Conservation (phyloP, 2,113 vertebrate species). For the Oreochromis niloticus region DNA sequence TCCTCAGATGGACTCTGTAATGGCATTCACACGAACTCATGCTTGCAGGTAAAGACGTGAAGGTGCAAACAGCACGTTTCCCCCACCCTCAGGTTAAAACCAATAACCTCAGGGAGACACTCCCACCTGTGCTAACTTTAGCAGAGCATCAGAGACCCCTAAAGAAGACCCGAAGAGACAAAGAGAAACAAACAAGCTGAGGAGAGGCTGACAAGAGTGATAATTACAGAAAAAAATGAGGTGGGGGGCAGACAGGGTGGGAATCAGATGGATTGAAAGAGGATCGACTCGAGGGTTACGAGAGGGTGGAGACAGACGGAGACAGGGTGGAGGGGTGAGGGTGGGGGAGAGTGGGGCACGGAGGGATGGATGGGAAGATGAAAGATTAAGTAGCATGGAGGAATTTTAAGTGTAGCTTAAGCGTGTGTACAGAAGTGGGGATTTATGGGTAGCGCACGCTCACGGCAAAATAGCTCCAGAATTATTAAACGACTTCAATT, state of each 20-base stretch:
- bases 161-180: neutral
- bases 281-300: neutral
- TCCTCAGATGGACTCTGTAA: neutral
- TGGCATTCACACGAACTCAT: neutral
- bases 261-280: constrained; percentile 1
- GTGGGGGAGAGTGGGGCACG: neutral
- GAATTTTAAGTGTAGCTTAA: constrained; percentile 72
- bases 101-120: neutral
- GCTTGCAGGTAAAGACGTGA: neutral
- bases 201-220: neutral
- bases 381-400: constrained; percentile 65
- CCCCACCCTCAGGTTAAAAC: neutral
- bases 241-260: neutral
- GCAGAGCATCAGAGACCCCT: neutral
- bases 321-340: neutral
- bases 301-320: constrained; percentile 28
- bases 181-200: constrained; percentile 3
- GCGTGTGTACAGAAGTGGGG: constrained; percentile 57
- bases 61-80: neutral
- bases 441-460: constrained; percentile 67
- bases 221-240: constrained; percentile 25
- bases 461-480: constrained; percentile 65
- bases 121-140: neutral
- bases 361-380: constrained; percentile 47
- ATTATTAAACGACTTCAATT: constrained; percentile 71